These are phyloP conservation scores for Camelus dromedarius DNA, from an alignment of 2,113 vertebrate genomes.

Conservation along the genomic window DNA sequence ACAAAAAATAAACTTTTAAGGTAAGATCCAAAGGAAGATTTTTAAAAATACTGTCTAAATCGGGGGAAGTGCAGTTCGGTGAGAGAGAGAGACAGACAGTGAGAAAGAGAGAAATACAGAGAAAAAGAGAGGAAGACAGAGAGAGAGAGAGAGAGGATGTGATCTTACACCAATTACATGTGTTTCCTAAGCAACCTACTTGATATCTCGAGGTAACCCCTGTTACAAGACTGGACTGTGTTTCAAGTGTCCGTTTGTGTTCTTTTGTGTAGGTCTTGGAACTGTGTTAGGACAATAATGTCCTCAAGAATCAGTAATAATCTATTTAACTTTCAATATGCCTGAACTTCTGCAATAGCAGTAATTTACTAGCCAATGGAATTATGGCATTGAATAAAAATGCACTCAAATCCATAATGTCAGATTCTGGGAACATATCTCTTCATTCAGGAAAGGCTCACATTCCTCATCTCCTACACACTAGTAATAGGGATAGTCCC, in stretches of 20 bases:
- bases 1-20: background rate
- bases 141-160: background rate
- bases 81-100: background rate
- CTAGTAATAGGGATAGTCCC: background rate
- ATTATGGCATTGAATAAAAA: background rate
- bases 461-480: background rate
- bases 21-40: background rate
- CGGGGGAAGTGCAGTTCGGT: background rate
- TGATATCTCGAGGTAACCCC: background rate
- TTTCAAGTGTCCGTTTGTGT: background rate
- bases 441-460: background rate
- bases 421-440: background rate
- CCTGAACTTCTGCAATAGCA: background rate
- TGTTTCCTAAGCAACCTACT: background rate
- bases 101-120: background rate
- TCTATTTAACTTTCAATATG: background rate
- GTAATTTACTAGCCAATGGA: background rate
- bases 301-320: background rate
- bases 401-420: background rate
- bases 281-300: background rate
- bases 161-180: background rate
- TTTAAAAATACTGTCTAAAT: background rate
- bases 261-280: background rate
- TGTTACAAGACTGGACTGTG: background rate
- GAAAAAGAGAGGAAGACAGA: background rate